These are phyloP conservation scores for Myotis planiceps DNA, from an alignment of 2,797 vertebrate genomes.

Conservation along the genomic window DNA sequence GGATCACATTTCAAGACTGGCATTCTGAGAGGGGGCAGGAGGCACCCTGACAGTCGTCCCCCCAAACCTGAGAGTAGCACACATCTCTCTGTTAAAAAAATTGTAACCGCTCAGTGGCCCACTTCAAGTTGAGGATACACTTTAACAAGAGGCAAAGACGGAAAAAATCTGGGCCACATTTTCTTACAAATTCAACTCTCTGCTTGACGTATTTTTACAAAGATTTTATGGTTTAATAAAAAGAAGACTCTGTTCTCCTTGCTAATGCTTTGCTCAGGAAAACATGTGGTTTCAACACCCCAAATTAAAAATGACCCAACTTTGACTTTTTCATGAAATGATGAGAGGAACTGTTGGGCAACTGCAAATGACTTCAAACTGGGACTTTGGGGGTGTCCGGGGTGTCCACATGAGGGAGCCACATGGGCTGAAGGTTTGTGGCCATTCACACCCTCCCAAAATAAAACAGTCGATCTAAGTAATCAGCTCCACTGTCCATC, in stretches of 20 bases:
- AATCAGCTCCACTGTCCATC: not conserved
- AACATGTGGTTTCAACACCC: not conserved
- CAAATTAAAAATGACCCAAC: not conserved
- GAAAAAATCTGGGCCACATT: not conserved
- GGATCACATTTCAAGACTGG: not conserved
- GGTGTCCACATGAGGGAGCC: not conserved
- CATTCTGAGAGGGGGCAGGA: not conserved
- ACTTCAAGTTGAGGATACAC: too few relatives aligned
- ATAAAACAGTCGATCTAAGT: fast-evolving
- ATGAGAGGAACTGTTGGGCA: not conserved
- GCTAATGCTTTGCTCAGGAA: not conserved
- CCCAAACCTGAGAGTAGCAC: fast-evolving
- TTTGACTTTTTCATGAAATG: not conserved
- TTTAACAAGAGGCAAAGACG: too few relatives aligned
- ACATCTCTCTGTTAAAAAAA: fast-evolving
- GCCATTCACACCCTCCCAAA: fast-evolving
- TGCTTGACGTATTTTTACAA: not conserved
- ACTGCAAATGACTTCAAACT: not conserved
- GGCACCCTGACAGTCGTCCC: not conserved
- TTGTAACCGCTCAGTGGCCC: fast-evolving
- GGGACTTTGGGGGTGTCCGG: fast-evolving
- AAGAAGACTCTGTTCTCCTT: not conserved
- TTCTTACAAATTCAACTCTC: not conserved
- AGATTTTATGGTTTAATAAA: not conserved
- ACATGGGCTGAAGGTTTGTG: not conserved